Base-by-base conservation (phyloP, 2,888 invertebrate genomes). In the Odontothrips loti region DNA sequence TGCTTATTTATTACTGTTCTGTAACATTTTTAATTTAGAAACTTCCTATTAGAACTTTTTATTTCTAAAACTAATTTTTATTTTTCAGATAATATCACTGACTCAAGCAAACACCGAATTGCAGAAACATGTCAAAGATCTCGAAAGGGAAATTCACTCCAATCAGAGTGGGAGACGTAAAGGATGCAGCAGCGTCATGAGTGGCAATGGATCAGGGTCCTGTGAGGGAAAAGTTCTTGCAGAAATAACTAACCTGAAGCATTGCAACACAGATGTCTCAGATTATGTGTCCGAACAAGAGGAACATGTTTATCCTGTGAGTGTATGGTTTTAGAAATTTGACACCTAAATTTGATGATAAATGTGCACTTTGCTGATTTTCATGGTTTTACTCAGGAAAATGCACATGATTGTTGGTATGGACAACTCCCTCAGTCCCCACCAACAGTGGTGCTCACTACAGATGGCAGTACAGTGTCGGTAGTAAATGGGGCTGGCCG, bases 241-340 rank as follows among this genome's bases (percentile, higher is more conserved):
- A 10, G 68, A 75, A 23, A 75, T 75, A 11, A 75, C 68, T 23
- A 75, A 75, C 12, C 9, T 75, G 10, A 83, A 84, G 68, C 81
- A 83, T 47, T 83, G 84, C 79, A 83, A 84, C 51, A 82, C 82
- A 51, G 82, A 83, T 15, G 83, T 83, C 0, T 84, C 84, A 20
- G 84, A 84, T 80, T 84, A 84, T 68, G 82, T 84, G 20, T 84
- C 84, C 10, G 84, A 84, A 80, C 83, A 84, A 75, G 68, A 75
- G 68, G 68, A 75, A 27, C 27, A 27, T 75, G 68, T 23, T 27
- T 27, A 75, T 27, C 68, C 68, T 11, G 68, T 75, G 12, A 27
- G 68, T 27, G 27, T 27, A 27, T 27, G 17, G 17, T 43, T 43
- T 43, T 43, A 23, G 11, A 68, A n/a, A 23, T 23, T 43, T 43